phyloP scores from a whole-genome alignment of 1,140 invertebrate genomes.

The Anoplolepis gracilipes region DNA sequence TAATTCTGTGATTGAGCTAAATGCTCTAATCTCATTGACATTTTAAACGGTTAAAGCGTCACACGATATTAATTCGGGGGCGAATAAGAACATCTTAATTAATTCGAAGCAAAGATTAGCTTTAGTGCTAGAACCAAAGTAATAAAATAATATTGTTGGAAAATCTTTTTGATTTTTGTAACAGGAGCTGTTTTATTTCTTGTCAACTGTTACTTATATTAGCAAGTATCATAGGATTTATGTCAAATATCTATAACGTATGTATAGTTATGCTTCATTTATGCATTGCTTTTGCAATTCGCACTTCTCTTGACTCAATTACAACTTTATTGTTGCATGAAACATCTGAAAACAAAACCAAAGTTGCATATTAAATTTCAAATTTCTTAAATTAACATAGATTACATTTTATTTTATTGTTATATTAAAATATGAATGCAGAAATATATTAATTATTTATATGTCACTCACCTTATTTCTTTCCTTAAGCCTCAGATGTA shows the following conservation, averaged over 20 bases:
- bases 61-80: slow-evolving; percentile 46
- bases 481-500: slow-evolving; percentile 81
- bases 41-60: slow-evolving; percentile 23
- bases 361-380: background rate
- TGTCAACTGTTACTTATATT: slow-evolving; percentile 71
- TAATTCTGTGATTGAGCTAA: slow-evolving; percentile 44
- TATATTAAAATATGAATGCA: background rate
- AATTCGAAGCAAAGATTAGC: slow-evolving; percentile 49
- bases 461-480: slow-evolving; percentile 68
- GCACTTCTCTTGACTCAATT: slow-evolving; percentile 59
- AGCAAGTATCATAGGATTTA: slow-evolving; percentile 68
- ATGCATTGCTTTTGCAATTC: slow-evolving; percentile 61
- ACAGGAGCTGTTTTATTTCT: slow-evolving; percentile 68
- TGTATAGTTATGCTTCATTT: slow-evolving; percentile 69
- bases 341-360: slow-evolving; percentile 68
- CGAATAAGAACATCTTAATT: slow-evolving; percentile 33
- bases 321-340: slow-evolving; percentile 61
- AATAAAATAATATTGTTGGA: slow-evolving; percentile 53
- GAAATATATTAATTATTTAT: background rate
- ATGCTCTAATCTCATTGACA: slow-evolving; percentile 11
- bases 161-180: slow-evolving; percentile 70
- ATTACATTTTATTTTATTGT: slow-evolving; percentile 1
- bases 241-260: slow-evolving; percentile 72
- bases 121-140: slow-evolving; percentile 60
- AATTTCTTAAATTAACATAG: background rate